A percentile compares a stretch with the other conserved stretches of the same genome.
Conservation (phyloP, 2,113 vertebrate species). For the Boleophthalmus pectinirostris region DNA sequence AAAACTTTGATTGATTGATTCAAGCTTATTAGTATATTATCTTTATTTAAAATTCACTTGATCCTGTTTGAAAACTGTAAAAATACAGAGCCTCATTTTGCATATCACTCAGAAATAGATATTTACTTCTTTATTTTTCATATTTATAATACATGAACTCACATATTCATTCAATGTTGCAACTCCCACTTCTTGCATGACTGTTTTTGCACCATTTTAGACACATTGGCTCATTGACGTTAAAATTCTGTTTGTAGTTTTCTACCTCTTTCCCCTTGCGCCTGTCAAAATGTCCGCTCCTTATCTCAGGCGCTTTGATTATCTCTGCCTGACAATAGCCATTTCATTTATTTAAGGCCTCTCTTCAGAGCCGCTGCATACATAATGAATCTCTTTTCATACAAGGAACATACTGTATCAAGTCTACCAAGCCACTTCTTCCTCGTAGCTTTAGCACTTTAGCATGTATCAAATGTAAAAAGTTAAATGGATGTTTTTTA, state of each 20-base stretch:
- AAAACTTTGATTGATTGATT: no score
- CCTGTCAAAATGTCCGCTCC: slow-evolving; percentile 5
- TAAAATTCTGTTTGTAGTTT: slow-evolving; percentile 5
- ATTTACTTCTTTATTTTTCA: not conserved
- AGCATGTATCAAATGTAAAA: slow-evolving; percentile 22
- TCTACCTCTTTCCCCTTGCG: not conserved
- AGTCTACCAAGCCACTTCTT: slow-evolving; percentile 20
- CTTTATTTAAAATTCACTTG: no score
- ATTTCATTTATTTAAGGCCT: slow-evolving; percentile 46
- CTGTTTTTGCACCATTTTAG: not conserved
- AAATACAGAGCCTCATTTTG: no score
- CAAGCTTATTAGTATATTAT: no score
- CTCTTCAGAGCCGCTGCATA: slow-evolving; percentile 38
- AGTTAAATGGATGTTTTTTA: slow-evolving; percentile 13
- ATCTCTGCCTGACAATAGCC: slow-evolving; percentile 9
- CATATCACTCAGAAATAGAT: no score
- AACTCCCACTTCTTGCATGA: not conserved
- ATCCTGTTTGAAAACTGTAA: no score
- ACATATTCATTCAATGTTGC: not conserved
- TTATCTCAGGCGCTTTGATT: slow-evolving; percentile 16
- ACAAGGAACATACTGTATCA: slow-evolving; percentile 30
- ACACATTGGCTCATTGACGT: not conserved
- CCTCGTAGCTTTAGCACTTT: not conserved
- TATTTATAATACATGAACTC: not conserved
- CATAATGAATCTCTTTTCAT: slow-evolving; percentile 54